Base-by-base conservation (phyloP, 2,113 vertebrate species). In the Cavia aperea region DNA sequence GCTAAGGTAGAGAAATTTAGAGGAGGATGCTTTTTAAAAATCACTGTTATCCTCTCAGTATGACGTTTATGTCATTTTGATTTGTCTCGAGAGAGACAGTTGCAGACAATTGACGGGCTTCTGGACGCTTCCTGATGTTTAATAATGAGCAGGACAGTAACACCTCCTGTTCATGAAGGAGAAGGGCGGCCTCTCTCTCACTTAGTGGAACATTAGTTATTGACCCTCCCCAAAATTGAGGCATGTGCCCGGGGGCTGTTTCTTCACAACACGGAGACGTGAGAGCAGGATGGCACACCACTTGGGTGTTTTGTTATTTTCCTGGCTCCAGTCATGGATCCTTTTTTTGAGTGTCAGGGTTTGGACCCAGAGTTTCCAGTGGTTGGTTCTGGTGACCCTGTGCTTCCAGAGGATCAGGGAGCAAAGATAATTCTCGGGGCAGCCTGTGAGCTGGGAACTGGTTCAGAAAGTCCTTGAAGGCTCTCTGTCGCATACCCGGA, bases 81-180 rank as follows among this genome's bases (percentile, higher is more conserved):
- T 90, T 72, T 82, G 66, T 92, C 29, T 72, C 78, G 83, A 93
- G 89, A 88, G 86, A 83, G 78, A 90, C 31, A 77, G 60, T 36
- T 88, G 62, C 18, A 1, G 54, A 49, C 51, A 46, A 73, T 1
- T 54, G 65, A 63, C 63, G 60, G 63, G 56, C 81, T 94, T 77
- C 78, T 51, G 36, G 79, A 72, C 46, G 26, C 10, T 77, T 58
- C 29, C 43, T 10, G 2, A 24, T 15, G 58, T 60, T 90, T n/a
- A 60, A n/a, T 51, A 43, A 81, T 6, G 12, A 36, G 75, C 49
- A 75, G 77, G 81, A 94, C 65, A 89, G 63, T 43, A 68, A 81
- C 19, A 26, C 29, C 36, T 89, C 15, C 2, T 46, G n/a, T 56
- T 66, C 58, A 18, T 54, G 81, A 15, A 63, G 39, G 75, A 31